Conservation (phyloP, 2,113 vertebrate genomes). For the Sigmodon hispidus region DNA sequence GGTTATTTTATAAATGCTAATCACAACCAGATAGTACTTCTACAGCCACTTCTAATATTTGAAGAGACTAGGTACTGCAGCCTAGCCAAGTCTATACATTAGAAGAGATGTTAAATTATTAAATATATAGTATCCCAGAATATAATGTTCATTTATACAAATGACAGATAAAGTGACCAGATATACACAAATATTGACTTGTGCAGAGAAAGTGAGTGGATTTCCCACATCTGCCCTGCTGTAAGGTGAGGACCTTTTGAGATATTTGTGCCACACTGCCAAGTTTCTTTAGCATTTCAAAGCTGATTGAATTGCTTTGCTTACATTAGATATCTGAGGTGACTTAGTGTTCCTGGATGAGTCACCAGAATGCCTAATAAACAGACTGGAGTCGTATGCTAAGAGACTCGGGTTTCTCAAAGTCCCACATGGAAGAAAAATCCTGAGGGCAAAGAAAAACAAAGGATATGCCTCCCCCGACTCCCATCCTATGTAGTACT, state of each 20-base stretch:
- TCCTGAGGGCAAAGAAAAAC: neutral
- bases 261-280: neutral
- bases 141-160: neutral
- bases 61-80: neutral
- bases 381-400: neutral
- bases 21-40: slow-evolving; percentile 3
- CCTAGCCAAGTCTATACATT: neutral
- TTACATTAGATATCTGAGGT: neutral
- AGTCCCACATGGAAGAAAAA: slow-evolving; percentile 24
- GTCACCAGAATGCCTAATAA: neutral
- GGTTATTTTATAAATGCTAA: neutral
- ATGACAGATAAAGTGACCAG: neutral
- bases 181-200: neutral
- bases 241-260: neutral
- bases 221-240: neutral
- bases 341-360: neutral
- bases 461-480: neutral
- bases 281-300: neutral
- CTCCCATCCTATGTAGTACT: neutral
- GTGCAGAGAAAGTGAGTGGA: neutral
- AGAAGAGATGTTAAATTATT: slow-evolving; percentile 7
- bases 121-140: slow-evolving; percentile 10
- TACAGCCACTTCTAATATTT: neutral
- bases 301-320: neutral
- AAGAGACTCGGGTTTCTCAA: slow-evolving; percentile 23